Percentiles rank a stretch among this genome's conserved stretches.
Evolutionary conservation across 1,140 invertebrate genomes (phyloP).

Genomic region (Cylas formicarius): DNA sequence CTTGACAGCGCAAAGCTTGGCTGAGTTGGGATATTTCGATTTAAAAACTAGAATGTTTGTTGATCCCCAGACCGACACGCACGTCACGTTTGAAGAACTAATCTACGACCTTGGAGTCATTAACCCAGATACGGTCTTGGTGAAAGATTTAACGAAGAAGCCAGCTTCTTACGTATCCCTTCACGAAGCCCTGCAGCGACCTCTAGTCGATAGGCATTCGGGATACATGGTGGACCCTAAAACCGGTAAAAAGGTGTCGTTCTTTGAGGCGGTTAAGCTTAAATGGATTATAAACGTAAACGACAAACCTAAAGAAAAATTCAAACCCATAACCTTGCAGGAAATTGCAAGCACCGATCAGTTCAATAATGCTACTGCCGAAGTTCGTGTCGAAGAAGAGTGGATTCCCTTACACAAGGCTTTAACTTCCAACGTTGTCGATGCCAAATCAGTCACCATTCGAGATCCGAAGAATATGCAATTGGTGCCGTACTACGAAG

Average conservation of each 20-base stretch:
- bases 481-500: slow-evolving; percentile 62
- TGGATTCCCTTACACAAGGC: slow-evolving; percentile 61
- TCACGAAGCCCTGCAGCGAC: slow-evolving; percentile 64
- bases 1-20: slow-evolving; percentile 57
- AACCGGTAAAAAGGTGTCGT: slow-evolving; percentile 70
- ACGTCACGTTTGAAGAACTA: slow-evolving; percentile 70
- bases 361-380: slow-evolving; percentile 55
- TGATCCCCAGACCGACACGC: slow-evolving; percentile 66
- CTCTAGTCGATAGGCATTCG: slow-evolving; percentile 65
- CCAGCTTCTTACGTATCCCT: slow-evolving; percentile 61
- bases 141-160: slow-evolving; percentile 67
- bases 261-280: slow-evolving; percentile 74
- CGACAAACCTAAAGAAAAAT: slow-evolving; percentile 46
- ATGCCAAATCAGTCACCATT: slow-evolving; percentile 65
- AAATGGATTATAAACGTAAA: slow-evolving; percentile 57
- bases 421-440: slow-evolving; percentile 62
- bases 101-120: slow-evolving; percentile 67
- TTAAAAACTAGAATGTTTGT: slow-evolving; percentile 64
- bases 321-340: slow-evolving; percentile 47
- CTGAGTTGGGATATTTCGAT: slow-evolving; percentile 68
- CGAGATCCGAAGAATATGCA: slow-evolving; percentile 64
- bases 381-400: slow-evolving; percentile 54
- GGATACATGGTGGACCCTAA: slow-evolving; percentile 78
- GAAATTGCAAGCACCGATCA: slow-evolving; percentile 59
- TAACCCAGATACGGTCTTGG: slow-evolving; percentile 65